These are phyloP conservation scores for Nephila pilipes DNA, from an alignment of 1,140 invertebrate species.

Conservation along the genomic window DNA sequence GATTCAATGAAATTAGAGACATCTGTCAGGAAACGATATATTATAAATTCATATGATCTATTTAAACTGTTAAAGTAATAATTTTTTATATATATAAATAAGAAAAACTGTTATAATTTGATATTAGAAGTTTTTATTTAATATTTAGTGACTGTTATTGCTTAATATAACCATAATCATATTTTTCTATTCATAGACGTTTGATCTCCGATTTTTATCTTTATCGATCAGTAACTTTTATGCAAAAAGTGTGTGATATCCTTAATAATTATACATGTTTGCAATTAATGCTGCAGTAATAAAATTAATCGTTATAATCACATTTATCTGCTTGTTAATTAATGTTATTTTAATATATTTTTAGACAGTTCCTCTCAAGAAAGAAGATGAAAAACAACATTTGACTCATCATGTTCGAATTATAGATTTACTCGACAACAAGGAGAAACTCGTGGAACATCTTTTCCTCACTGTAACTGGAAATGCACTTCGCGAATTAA, in stretches of 20 bases:
- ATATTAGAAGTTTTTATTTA: no score
- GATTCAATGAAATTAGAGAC: no score
- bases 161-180: not conserved
- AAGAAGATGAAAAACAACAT: not conserved
- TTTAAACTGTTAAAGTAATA: no score
- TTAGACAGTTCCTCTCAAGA: not conserved
- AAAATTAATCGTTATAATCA: not conserved
- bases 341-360: not conserved
- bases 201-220: not conserved
- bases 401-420: not conserved
- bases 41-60: no score
- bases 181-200: not conserved
- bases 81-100: no score
- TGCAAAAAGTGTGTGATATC: not conserved
- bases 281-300: not conserved
- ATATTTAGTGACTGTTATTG: not conserved
- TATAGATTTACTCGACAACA: slow-evolving; percentile 45
- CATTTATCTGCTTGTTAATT: not conserved
- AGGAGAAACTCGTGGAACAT: slow-evolving; percentile 48
- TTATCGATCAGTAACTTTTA: no score
- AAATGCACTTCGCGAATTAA: slow-evolving; percentile 52
- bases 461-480: slow-evolving; percentile 60
- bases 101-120: no score
- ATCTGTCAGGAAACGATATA: no score
- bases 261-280: not conserved